Base-by-base conservation (phyloP, 2,888 invertebrate species). In the Syrphus vitripennis region DNA sequence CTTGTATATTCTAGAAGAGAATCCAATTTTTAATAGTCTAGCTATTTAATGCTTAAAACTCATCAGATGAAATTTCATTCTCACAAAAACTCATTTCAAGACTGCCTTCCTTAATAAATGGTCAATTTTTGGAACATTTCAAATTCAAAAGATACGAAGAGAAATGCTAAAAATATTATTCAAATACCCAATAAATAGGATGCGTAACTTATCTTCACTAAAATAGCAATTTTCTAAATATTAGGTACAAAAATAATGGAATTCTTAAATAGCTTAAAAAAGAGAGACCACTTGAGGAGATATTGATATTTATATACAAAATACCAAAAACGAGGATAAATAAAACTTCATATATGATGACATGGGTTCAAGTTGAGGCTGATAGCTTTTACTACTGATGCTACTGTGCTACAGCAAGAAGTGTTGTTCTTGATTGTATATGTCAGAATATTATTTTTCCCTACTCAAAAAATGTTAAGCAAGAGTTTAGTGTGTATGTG, bases 231-330 rank as follows among this genome's bases (percentile, higher is more conserved):
- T 69, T 63, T 37, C 76, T 37, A 57, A 57, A 69, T 57, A 69
- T 69, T 67, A 69, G 57, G 29, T 59, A 37, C 69, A 48, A 69
- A 69, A 59, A 77, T 77, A 77, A 77, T 48, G 57, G 37, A 77
- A 77, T 77, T 50, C 26, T 59, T 61, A 61, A 61, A 61, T 26
- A 61, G 34, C 26, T 48, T 37, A 48, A 59, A 45, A n/a, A n/a
- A n/a, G n/a, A n/a, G n/a, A 69, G 34, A 26, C 45, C 34, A 61
- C 40, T 42, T 26, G 61, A 61, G 61, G n/a, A n/a, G n/a, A n/a
- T n/a, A 61, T 61, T 61, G 61, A 40, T 61, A 10, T 31, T n/a
- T n/a, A n/a, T 26, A 5, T 42, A 45, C 19, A 19, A 19, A 19
- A 24, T 14, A 48, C 21, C 24, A 10, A 6, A 50, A 50, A 50